These are phyloP conservation scores for Neofelis nebulosa DNA, from an alignment of 2,113 vertebrate species.

Conservation along the genomic window DNA sequence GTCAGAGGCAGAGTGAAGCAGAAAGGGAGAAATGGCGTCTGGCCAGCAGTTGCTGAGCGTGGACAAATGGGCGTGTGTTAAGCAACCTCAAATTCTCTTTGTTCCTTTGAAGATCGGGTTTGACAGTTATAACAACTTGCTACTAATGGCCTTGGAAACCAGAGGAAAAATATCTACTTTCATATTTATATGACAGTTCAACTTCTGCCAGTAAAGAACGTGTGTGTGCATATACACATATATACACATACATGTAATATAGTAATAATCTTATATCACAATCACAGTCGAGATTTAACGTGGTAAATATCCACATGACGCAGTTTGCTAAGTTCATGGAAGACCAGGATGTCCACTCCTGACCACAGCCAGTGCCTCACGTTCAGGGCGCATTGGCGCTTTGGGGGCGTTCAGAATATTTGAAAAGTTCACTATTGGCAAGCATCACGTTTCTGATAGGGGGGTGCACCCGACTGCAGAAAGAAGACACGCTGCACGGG, in stretches of 20 bases:
- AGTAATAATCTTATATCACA: background rate
- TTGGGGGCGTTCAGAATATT: background rate
- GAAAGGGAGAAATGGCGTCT: background rate
- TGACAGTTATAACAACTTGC: background rate
- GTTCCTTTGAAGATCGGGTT: background rate
- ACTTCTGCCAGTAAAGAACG: background rate
- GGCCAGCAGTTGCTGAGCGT: background rate
- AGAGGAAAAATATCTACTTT: background rate
- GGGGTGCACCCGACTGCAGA: background rate
- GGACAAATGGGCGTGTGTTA: background rate
- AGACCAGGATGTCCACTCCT: background rate
- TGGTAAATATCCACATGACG: background rate
- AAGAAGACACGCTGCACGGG: background rate
- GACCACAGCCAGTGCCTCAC: background rate
- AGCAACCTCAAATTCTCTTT: background rate
- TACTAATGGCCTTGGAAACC: background rate
- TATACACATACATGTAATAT: rapidly evolving
- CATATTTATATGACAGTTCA: background rate
- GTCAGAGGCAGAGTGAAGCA: background rate
- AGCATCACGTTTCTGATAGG: background rate
- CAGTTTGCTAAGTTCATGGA: background rate
- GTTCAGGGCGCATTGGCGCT: rapidly evolving
- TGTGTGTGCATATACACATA: background rate
- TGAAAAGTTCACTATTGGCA: background rate
- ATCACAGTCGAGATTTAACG: background rate